Conservation (phyloP, 2,888 invertebrate species). For the Epinotia brunnichana region DNA sequence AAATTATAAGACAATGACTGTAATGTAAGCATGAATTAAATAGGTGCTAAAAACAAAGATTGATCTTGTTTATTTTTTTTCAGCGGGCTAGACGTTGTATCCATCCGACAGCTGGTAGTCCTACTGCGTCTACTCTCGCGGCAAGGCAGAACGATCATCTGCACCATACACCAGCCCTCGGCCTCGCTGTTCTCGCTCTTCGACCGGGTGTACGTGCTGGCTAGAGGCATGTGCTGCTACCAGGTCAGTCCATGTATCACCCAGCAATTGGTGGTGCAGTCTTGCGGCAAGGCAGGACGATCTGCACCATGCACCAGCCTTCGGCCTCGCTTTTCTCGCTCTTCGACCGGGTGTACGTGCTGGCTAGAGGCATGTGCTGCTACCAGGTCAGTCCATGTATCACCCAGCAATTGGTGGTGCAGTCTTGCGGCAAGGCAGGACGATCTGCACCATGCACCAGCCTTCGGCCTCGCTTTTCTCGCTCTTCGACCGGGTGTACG, state of each 20-base stretch:
- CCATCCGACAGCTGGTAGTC: slow-evolving; percentile 88
- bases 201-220: slow-evolving; percentile 88
- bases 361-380: slow-evolving; percentile 83
- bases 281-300: slow-evolving; percentile 89
- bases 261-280: slow-evolving; percentile 87
- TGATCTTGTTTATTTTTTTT: slow-evolving; percentile 46
- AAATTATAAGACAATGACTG: background rate
- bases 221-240: slow-evolving; percentile 80
- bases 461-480: slow-evolving; percentile 90
- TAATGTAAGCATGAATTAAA: background rate
- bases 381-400: slow-evolving; percentile 71
- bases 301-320: slow-evolving; percentile 92
- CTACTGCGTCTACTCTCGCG: slow-evolving; percentile 87
- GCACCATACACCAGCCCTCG: slow-evolving; percentile 92
- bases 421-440: too few relatives aligned
- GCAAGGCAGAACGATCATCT: slow-evolving; percentile 89
- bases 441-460: slow-evolving; percentile 92
- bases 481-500: slow-evolving; percentile 88
- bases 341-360: slow-evolving; percentile 88
- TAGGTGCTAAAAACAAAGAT: background rate
- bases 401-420: slow-evolving; percentile 86
- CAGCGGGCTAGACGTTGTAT: slow-evolving; percentile 89
- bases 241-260: slow-evolving; percentile 66
- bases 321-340: slow-evolving; percentile 89
- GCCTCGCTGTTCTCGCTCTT: slow-evolving; percentile 90